These are phyloP conservation scores for Microctenopoma stevenorrisi DNA, from an alignment of 2,797 vertebrate genomes.

Conservation along the genomic window DNA sequence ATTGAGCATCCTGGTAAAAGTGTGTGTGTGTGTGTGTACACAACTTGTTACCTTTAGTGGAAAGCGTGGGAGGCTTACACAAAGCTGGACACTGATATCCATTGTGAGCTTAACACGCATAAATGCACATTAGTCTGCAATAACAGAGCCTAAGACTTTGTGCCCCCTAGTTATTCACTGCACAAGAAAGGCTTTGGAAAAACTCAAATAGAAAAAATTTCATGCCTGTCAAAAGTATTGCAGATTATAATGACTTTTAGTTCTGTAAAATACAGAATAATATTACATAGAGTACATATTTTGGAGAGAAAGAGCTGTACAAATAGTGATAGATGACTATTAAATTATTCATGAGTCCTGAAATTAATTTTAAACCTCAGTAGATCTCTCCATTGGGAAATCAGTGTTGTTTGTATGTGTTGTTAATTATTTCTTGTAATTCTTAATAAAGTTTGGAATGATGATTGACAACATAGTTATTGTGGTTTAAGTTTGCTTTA, in stretches of 20 bases:
- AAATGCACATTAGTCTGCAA: conserved; percentile 76
- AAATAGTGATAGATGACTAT: conserved; percentile 71
- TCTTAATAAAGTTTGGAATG: conserved; percentile 61
- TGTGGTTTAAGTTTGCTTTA: conserved; percentile 10
- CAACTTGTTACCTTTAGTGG: conserved; percentile 74
- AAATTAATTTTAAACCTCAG: conserved; percentile 79
- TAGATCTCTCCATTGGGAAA: conserved; percentile 77
- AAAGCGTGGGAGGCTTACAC: conserved; percentile 61
- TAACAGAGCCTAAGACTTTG: conserved; percentile 63
- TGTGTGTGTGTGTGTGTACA: conserved; percentile 64
- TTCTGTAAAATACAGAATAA: conserved; percentile 64
- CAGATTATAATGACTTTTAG: conserved; percentile 68
- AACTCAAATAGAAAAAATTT: conserved; percentile 71
- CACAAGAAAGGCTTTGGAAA: conserved; percentile 60
- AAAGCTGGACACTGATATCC: conserved; percentile 73
- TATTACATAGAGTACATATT: conserved; percentile 62
- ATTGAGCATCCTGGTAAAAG: conserved; percentile 78
- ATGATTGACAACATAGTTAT: conserved; percentile 54
- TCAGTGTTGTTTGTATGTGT: conserved; percentile 75
- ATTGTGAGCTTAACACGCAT: conserved; percentile 71
- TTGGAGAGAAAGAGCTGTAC: conserved; percentile 46
- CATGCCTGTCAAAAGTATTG: conserved; percentile 74
- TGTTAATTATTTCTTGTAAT: conserved; percentile 72
- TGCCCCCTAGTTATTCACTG: conserved; percentile 60
- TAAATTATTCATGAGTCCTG: conserved; percentile 79